A percentile compares a stretch with the other conserved stretches of the same genome.
Evolutionary conservation across 1,140 invertebrate genomes (phyloP).

Genomic region (Chlorops oryzae): DNA sequence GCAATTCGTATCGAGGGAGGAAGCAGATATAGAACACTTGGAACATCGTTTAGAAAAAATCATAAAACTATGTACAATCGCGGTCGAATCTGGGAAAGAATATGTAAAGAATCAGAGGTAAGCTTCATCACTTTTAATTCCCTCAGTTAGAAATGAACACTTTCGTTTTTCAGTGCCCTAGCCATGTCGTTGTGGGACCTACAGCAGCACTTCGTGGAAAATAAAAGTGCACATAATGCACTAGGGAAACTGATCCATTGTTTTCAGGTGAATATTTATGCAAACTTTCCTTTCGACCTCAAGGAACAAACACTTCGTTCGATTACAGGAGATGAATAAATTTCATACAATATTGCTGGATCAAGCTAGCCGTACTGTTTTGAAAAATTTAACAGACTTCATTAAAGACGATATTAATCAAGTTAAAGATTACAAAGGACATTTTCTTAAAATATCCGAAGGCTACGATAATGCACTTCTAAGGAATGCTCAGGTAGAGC

Average conservation of each 20-base stretch:
- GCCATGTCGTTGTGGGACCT: conserved; percentile 79
- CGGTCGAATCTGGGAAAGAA: conserved; percentile 81
- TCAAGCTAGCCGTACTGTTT: conserved; percentile 80
- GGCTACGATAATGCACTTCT: conserved; percentile 80
- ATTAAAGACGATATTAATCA: conserved; percentile 85
- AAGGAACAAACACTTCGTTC: background rate
- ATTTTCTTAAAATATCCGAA: conserved; percentile 87
- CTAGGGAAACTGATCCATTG: conserved; percentile 46
- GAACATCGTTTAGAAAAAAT: conserved; percentile 86
- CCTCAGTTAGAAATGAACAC: conserved; percentile 7
- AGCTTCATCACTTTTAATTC: conserved; percentile 14
- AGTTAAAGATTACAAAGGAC: conserved; percentile 81
- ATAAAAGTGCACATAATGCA: conserved; percentile 51
- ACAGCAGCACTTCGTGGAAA: conserved; percentile 69
- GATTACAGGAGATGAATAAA: conserved; percentile 80
- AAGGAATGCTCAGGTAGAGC: conserved; percentile 75
- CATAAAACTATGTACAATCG: conserved; percentile 72
- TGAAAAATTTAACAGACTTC: conserved; percentile 82
- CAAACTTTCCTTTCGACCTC: conserved; percentile 1
- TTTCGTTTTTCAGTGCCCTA: conserved; percentile 58
- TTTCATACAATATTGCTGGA: conserved; percentile 85
- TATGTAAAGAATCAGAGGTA: conserved; percentile 84
- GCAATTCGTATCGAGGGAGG: conserved; percentile 74
- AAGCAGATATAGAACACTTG: conserved; percentile 74
- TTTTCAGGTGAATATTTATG: conserved; percentile 55